phyloP scores from a whole-genome alignment of 2,888 invertebrate species.

The Ferdinandea cuprea region DNA sequence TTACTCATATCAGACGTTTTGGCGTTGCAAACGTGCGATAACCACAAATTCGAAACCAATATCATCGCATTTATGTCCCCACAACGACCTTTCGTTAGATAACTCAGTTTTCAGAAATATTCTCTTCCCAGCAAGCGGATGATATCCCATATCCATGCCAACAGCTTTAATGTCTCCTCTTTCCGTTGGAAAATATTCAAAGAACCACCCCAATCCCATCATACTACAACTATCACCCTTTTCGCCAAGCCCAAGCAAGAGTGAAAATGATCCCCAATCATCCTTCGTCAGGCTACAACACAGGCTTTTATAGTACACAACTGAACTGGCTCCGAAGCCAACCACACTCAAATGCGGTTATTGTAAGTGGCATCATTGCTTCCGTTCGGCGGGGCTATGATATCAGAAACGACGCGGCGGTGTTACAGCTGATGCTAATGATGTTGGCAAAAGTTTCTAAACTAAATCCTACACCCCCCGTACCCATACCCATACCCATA shows the following conservation, averaged over 20 bases:
- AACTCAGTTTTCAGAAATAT: not conserved
- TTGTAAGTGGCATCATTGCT: conserved; percentile 48
- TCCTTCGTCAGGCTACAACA: conserved; percentile 2
- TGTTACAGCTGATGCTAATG: conserved; percentile 31
- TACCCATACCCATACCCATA: not conserved
- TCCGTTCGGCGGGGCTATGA: conserved; percentile 16
- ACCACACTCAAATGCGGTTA: conserved; percentile 40
- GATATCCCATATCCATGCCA: conserved; percentile 33
- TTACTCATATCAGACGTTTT: not conserved
- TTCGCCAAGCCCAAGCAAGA: not conserved
- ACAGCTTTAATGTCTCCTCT: conserved; percentile 47
- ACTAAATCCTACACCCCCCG: not conserved
- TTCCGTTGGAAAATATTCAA: conserved; percentile 4
- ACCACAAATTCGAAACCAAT: conserved; percentile 46
- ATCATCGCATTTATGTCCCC: conserved; percentile 28
- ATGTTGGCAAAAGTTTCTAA: conserved; percentile 45
- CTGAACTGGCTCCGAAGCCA: conserved; percentile 12
- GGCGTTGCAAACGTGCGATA: conserved; percentile 10
- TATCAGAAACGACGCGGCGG: not conserved
- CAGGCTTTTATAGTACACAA: conserved; percentile 11
- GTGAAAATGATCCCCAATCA: conserved; percentile 39
- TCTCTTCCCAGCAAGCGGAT: conserved; percentile 3
- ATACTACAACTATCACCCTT: conserved; percentile 2
- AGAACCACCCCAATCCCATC: not conserved
- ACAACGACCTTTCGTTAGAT: conserved; percentile 23